Base-by-base conservation (phyloP, 2,888 invertebrate genomes). In the Scaptomyza cyrtandrae region DNA sequence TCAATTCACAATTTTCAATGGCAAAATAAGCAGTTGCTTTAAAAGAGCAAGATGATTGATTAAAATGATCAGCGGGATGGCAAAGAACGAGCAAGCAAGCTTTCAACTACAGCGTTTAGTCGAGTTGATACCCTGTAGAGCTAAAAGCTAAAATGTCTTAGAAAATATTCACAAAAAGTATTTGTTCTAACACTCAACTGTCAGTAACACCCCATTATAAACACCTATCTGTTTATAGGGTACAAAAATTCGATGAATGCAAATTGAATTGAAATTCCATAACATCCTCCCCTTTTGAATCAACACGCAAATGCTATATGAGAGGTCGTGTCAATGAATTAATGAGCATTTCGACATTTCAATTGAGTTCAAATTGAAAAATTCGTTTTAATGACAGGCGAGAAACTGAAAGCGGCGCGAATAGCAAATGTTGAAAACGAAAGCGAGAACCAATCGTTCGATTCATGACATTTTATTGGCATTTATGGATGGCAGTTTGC, bases 281-380 rank as follows among this genome's bases (percentile, higher is more conserved):
- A 46, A 56, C 41, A 54, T 1, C 6, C 13, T 3, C 10, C 33
- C 29, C 49, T n/a, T n/a, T 1, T 7, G 24, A 24, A 24, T 4
- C 24, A 24, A 5, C 10, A 6, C 16, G 37, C 1, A 54, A 54
- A 35, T 37, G 13, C 35, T 45, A 11, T 49, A 39, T 11, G 53
- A 3, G 37, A 39, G 60, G 50, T 44, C 46, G 35, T 48, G 73
- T 85, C 76, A 73, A 83, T 83, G 77, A 75, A 87, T 85, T 84
- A 85, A 80, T 80, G 88, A 82, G 82, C 71, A 75, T 77, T 80
- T 71, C 69, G 77, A 77, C 74, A 85, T 77, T 75, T 75, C 75
- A 81, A 81, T 80, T 80, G 79, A 79, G 70, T 79, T 75, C 64
- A 82, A 82, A 81, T 73, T 77, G 70, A 70, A 59, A 75, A 70